phyloP scores from a whole-genome alignment of 2,113 vertebrate species.

The Corythoichthys intestinalis region DNA sequence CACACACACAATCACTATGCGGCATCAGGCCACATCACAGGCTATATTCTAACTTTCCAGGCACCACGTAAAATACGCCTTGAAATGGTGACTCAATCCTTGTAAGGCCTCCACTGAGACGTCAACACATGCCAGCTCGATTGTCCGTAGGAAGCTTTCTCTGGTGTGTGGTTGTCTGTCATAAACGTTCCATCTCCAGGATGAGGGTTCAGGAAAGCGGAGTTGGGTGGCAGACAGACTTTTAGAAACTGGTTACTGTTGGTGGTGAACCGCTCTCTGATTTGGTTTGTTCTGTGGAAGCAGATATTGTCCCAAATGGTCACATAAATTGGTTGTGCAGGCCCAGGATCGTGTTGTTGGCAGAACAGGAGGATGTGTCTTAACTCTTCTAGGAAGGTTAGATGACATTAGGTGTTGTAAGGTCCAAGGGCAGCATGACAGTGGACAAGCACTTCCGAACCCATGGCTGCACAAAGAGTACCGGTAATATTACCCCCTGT shows the following conservation, averaged over 20 bases:
- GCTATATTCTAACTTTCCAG: neutral
- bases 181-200: neutral
- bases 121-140: neutral
- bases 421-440: neutral
- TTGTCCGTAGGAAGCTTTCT: neutral
- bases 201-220: neutral
- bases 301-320: neutral
- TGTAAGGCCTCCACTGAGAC: neutral
- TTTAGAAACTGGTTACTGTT: neutral
- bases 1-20: no score
- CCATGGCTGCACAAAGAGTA: no score
- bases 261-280: neutral
- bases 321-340: neutral
- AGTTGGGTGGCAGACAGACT: neutral
- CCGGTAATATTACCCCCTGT: no score
- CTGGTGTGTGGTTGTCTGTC: neutral
- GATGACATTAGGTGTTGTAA: neutral
- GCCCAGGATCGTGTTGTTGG: neutral
- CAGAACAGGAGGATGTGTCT: no score
- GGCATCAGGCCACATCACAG: neutral
- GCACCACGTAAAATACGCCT: neutral
- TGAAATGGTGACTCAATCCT: neutral
- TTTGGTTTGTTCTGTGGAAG: neutral
- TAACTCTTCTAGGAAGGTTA: no score
- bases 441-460: no score